These are phyloP conservation scores for Clinocottus analis DNA, from an alignment of 2,113 vertebrate species.

Conservation along the genomic window DNA sequence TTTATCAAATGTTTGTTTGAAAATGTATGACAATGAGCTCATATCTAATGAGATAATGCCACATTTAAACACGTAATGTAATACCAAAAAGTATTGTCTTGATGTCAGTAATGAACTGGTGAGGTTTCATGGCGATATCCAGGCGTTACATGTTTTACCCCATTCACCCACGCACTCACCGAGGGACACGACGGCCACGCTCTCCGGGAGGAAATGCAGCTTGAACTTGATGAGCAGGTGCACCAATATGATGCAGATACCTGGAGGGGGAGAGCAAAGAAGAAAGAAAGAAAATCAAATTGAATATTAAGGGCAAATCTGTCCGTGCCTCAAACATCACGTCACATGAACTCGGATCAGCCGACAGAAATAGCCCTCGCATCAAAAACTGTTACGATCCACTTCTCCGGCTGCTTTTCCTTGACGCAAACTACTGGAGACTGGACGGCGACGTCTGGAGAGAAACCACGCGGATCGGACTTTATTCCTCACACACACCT, in stretches of 20 bases:
- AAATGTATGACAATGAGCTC: no score
- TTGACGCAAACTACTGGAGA: neutral
- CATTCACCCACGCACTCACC: conserved; percentile 94
- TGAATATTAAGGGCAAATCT: conserved; percentile 50
- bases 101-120: neutral
- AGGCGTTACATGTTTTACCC: neutral
- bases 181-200: conserved; percentile 96
- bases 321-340: conserved; percentile 25
- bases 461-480: neutral
- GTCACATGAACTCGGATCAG: conserved; percentile 35
- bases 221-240: conserved; percentile 97
- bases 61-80: neutral
- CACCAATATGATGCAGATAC: conserved; percentile 99
- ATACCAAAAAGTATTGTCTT: neutral
- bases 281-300: neutral
- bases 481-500: neutral
- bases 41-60: neutral
- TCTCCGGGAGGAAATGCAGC: conserved; percentile 97
- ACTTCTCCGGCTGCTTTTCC: conserved; percentile 6
- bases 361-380: conserved; percentile 23
- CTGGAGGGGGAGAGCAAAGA: conserved; percentile 76
- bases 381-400: conserved; percentile 8
- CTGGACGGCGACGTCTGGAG: neutral
- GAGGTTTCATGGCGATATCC: neutral
- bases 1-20: no score